Conservation (phyloP, 1,140 invertebrate genomes). For the Cherax quadricarinatus region DNA sequence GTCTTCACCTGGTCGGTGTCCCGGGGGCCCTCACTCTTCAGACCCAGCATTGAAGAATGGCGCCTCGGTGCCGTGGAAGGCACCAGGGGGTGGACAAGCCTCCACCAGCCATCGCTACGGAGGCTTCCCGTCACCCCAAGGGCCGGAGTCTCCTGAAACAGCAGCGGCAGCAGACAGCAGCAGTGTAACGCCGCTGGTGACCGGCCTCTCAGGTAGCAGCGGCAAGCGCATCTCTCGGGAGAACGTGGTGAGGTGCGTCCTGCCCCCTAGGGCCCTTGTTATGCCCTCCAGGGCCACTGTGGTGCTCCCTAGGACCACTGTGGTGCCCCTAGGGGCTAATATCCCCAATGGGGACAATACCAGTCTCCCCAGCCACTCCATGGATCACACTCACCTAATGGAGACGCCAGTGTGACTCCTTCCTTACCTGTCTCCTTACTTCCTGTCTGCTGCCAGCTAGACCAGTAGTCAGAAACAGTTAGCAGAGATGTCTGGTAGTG, state of each 20-base stretch:
- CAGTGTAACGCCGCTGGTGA: not conserved
- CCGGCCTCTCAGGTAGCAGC: slow-evolving; percentile 5
- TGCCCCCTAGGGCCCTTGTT: not conserved
- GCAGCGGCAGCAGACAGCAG: not conserved
- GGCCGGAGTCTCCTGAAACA: slow-evolving; percentile 16
- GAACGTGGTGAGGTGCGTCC: slow-evolving; percentile 51
- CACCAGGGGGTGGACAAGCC: not conserved
- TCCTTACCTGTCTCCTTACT: slow-evolving; percentile 27
- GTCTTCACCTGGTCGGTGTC: slow-evolving; percentile 25
- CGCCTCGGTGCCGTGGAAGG: not conserved
- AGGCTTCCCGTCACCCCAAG: slow-evolving; percentile 2
- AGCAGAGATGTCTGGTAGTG: slow-evolving; percentile 5
- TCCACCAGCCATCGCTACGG: not conserved
- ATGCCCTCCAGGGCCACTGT: not conserved
- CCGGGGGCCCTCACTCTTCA: slow-evolving; percentile 26
- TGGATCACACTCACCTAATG: slow-evolving; percentile 27
- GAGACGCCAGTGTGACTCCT: slow-evolving; percentile 37
- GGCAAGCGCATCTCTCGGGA: slow-evolving; percentile 42
- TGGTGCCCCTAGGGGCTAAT: too few species aligned
- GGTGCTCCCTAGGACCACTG: too few species aligned
- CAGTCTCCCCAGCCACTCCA: slow-evolving; percentile 12
- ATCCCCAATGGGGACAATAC: not conserved
- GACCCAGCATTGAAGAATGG: slow-evolving; percentile 26
- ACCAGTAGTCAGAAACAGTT: slow-evolving; percentile 22
- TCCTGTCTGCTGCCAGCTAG: slow-evolving; percentile 14